A percentile compares a stretch with the other conserved stretches of the same genome.
These are phyloP conservation scores for Pilophorus perplexus DNA, from an alignment of 2,888 invertebrate species.

Conservation along the genomic window DNA sequence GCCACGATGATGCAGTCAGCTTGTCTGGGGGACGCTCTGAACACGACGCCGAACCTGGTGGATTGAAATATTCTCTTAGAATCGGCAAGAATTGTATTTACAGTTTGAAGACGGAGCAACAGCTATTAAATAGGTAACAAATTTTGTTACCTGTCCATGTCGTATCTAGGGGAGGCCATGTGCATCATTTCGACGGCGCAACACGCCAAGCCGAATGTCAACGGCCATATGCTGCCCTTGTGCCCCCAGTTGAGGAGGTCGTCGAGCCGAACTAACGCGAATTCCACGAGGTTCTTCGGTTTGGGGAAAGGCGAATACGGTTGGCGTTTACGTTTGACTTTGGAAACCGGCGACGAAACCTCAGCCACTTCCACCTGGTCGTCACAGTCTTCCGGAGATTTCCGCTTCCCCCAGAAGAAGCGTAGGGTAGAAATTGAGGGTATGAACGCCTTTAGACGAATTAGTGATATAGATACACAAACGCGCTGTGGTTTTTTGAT, in stretches of 20 bases:
- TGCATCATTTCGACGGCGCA: conserved; percentile 99
- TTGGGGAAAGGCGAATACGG: conserved; percentile 75
- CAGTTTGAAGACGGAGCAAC: no score
- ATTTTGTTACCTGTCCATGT: conserved; percentile 85
- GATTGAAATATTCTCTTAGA: no score
- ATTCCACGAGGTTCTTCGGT: conserved; percentile 71
- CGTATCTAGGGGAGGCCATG: conserved; percentile 96
- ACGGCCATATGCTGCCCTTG: conserved; percentile 89
- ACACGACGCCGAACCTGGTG: conserved; percentile 75
- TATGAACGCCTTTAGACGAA: no score
- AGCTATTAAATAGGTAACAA: no score
- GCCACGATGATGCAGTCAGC: conserved; percentile 98
- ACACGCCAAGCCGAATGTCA: conserved; percentile 97
- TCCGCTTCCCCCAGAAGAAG: no score
- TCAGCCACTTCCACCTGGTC: no score
- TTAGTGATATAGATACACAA: no score
- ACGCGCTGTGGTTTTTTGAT: no score
- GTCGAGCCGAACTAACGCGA: conserved; percentile 83
- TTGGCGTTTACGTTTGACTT: conserved; percentile 1
- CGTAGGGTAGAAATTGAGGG: no score
- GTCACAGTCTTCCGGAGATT: neutral
- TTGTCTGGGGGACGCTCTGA: conserved; percentile 94
- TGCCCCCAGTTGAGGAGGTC: conserved; percentile 93
- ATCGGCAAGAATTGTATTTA: no score
- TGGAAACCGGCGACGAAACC: neutral